phyloP scores from a whole-genome alignment of 2,888 invertebrate genomes.

The Reticulitermes lucifugus region DNA sequence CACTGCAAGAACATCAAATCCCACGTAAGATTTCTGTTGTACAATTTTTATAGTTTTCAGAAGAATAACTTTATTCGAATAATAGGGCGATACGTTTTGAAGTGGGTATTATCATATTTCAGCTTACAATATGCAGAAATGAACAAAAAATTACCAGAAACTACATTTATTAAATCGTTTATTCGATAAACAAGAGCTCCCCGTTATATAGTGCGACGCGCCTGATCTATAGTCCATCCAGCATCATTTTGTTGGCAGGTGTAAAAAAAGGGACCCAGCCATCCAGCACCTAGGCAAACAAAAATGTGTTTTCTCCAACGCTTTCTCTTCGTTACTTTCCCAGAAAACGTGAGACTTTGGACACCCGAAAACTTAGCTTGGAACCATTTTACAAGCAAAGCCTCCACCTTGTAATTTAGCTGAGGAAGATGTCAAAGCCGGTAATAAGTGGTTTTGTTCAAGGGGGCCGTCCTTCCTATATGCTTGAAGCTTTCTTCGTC shows the following conservation, averaged over 20 bases:
- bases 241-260: background rate
- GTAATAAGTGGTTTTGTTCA: slow-evolving; percentile 53
- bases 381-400: slow-evolving; percentile 11
- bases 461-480: slow-evolving; percentile 36
- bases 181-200: background rate
- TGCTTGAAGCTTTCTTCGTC: background rate
- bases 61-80: no score
- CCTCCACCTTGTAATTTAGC: slow-evolving; percentile 51
- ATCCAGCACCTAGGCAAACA: slow-evolving; percentile 7
- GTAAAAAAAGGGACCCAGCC: background rate
- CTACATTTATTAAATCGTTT: no score
- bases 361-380: slow-evolving; percentile 10
- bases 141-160: no score
- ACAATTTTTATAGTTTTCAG: no score
- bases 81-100: no score
- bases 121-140: no score
- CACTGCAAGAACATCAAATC: no score
- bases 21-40: no score
- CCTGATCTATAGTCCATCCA: background rate
- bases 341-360: slow-evolving; percentile 1
- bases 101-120: no score
- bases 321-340: background rate
- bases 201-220: background rate
- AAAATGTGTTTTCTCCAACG: background rate
- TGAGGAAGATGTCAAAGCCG: slow-evolving; percentile 52